Conservation (phyloP, 2,888 invertebrate genomes). For the Netelia melanura region DNA sequence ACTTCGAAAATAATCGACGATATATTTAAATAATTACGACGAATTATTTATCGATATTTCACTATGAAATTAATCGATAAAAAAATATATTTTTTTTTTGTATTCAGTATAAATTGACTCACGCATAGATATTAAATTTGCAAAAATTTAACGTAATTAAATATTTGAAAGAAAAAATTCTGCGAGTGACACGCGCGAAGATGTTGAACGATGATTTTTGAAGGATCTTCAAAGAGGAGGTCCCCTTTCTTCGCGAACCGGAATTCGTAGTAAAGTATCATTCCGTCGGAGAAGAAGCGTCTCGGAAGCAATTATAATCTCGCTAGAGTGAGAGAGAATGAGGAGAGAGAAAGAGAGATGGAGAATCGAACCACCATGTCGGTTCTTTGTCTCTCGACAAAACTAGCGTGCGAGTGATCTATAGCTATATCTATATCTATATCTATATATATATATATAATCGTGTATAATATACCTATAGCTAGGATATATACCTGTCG, state of each 20-base stretch:
- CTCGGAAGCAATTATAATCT: slow-evolving; percentile 83
- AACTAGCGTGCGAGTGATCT: slow-evolving; percentile 1
- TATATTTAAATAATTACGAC: too few relatives aligned
- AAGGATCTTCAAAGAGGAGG: slow-evolving; percentile 8
- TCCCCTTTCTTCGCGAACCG: slow-evolving; percentile 42
- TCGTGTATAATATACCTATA: slow-evolving; percentile 1
- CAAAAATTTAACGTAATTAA: neutral
- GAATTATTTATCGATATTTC: too few relatives aligned
- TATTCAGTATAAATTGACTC: too few relatives aligned
- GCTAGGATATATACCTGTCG: slow-evolving; percentile 77
- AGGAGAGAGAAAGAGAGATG: slow-evolving; percentile 42
- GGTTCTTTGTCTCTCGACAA: slow-evolving; percentile 78
- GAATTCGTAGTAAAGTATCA: slow-evolving; percentile 70
- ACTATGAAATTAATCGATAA: too few relatives aligned
- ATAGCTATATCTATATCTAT: neutral
- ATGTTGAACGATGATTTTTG: slow-evolving; percentile 11
- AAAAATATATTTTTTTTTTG: too few relatives aligned
- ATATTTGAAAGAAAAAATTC: neutral
- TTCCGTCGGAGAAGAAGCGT: slow-evolving; percentile 70
- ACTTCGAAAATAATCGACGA: too few relatives aligned
- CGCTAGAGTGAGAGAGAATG: slow-evolving; percentile 63
- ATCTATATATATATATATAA: neutral
- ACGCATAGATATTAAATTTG: neutral
- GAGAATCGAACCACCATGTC: slow-evolving; percentile 63
- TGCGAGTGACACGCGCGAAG: neutral